Evolutionary conservation across 1,140 invertebrate genomes (phyloP), one percentile per base, ranked within the genome.

Genomic region (Agrypnia vestita): DNA sequence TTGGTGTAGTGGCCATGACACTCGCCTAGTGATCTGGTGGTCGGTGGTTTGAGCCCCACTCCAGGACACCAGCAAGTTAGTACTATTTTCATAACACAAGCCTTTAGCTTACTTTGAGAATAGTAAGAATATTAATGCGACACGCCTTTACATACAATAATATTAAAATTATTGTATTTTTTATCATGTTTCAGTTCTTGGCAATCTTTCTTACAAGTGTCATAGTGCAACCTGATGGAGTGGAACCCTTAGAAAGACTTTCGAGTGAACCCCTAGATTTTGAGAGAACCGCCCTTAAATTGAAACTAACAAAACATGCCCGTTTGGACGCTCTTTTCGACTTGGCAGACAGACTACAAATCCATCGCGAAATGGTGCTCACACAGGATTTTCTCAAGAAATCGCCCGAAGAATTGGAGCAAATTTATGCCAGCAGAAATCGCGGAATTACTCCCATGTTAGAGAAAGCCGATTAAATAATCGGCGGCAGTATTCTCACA

Each of bases 321-420:
- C 25, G 6, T 43, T 64, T 64, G n/a, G 61, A 9, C 13, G 61
- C 3, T 19, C 21, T 59, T 59, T 59, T 21, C 17, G 17, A 59
- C 15, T 59, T 59, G 3, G 55, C 21, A 0, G 7, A 64, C 13
- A 64, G 13, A 13, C 35, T 35, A 1, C n/a, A 64, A 13, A 64
- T 64, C 35, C 19, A 19, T 0, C 61, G 25, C 15, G n/a, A 9
- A 19, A 10, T 13, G 4, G 19, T 4, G 19, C 19, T n/a, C 25
- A 7, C 35, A 64, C n/a, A 19, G 4, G 25, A 25, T 13, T 64
- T 25, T 25, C 6, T 64, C 10, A 11, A 13, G 13, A 35, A 25
- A 64, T 64, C 61, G 7, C 61, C 35, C 21, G 61, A 19, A 64
- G 61, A 64, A 15, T 35, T 64, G 13, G 61, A 64, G 13, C 9